phyloP scores from a whole-genome alignment of 1,140 invertebrate genomes.

The Bactericera cockerelli region DNA sequence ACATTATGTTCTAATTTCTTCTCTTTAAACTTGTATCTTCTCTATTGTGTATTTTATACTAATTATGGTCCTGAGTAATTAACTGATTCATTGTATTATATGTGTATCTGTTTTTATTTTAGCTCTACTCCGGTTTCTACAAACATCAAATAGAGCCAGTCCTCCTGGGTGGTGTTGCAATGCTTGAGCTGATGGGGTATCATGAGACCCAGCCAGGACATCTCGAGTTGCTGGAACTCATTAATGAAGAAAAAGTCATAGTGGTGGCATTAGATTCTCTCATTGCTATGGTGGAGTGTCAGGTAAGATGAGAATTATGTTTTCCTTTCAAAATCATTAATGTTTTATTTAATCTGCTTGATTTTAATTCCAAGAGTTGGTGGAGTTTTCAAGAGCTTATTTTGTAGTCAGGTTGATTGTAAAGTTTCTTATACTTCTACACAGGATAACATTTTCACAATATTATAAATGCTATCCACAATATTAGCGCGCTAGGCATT shows the following conservation, averaged over 20 bases:
- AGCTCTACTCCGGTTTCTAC: slow-evolving; percentile 73
- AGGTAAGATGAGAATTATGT: slow-evolving; percentile 42
- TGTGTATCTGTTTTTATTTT: slow-evolving; percentile 21
- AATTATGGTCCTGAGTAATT: no score
- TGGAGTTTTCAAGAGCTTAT: no score
- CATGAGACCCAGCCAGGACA: slow-evolving; percentile 27
- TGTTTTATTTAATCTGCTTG: not conserved
- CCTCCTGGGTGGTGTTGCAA: slow-evolving; percentile 50
- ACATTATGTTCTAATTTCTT: no score
- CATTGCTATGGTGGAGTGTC: slow-evolving; percentile 76
- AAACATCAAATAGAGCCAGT: slow-evolving; percentile 70
- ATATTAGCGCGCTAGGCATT: no score
- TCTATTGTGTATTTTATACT: no score
- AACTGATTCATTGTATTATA: no score
- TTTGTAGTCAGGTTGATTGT: no score
- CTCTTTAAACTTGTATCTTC: no score
- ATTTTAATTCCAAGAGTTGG: slow-evolving; percentile 10
- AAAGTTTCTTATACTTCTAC: no score
- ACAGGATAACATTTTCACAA: no score
- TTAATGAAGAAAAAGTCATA: slow-evolving; percentile 63
- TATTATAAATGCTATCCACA: no score
- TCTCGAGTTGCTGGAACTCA: slow-evolving; percentile 33
- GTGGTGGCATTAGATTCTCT: slow-evolving; percentile 57
- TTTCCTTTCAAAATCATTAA: slow-evolving; percentile 9
- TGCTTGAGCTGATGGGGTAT: slow-evolving; percentile 72